Percentiles rank a stretch among this genome's conserved stretches.
Conservation (phyloP, 1,140 invertebrate genomes). For the Muscidifurax raptorellus region DNA sequence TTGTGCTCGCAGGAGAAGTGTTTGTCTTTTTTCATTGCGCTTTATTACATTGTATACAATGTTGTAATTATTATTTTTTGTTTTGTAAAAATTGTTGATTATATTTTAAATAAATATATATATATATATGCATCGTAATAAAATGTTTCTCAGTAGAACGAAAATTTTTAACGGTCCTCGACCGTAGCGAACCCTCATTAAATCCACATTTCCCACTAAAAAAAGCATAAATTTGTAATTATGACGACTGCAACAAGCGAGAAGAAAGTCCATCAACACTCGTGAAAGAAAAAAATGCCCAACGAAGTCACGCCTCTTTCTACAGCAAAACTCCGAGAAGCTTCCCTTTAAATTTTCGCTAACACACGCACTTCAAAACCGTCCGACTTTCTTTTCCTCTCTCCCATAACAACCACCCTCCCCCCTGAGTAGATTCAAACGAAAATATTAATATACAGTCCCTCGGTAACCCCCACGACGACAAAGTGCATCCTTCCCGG, state of each 20-base stretch:
- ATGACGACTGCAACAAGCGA: background rate
- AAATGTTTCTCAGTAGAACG: no score
- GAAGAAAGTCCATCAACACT: background rate
- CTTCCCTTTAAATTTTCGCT: background rate
- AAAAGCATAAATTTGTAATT: background rate
- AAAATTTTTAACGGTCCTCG: no score
- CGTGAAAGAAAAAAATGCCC: background rate
- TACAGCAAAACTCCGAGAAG: background rate
- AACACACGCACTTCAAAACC: conserved; percentile 12
- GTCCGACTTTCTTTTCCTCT: background rate
- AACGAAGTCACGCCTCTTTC: background rate
- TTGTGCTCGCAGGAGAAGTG: background rate
- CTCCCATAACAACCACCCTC: background rate
- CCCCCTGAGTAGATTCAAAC: background rate
- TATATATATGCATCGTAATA: no score
- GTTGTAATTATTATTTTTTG: no score
- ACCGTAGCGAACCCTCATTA: background rate
- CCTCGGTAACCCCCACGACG: background rate
- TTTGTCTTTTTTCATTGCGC: background rate
- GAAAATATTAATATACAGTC: conserved; percentile 18
- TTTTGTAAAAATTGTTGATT: no score
- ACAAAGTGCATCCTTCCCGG: conserved; percentile 2
- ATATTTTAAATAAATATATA: no score
- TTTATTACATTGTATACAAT: background rate
- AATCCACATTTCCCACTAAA: background rate